A percentile compares a stretch with the other conserved stretches of the same genome.
Conservation (phyloP, 2,888 invertebrate species). For the Cryptocheilus praepositus region DNA sequence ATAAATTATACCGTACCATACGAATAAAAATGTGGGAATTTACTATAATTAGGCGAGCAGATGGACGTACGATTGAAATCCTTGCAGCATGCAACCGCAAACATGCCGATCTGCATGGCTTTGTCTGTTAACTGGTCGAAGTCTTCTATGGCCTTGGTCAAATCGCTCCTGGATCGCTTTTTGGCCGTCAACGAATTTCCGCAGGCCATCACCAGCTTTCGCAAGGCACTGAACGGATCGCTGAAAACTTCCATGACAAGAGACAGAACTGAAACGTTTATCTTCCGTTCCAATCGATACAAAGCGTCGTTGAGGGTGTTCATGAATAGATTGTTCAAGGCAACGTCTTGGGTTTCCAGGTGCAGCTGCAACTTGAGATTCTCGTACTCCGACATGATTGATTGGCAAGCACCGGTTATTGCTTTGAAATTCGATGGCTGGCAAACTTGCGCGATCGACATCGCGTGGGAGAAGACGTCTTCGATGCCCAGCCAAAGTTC, state of each 20-base stretch:
- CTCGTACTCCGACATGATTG: slow-evolving; percentile 71
- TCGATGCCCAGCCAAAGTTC: slow-evolving; percentile 70
- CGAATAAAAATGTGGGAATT: too few species aligned
- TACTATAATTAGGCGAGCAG: too few species aligned
- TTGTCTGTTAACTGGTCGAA: slow-evolving; percentile 83
- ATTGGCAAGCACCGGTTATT: slow-evolving; percentile 72
- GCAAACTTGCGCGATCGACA: slow-evolving; percentile 74
- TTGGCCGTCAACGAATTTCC: slow-evolving; percentile 64
- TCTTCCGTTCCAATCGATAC: slow-evolving; percentile 80
- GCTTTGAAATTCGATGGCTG: slow-evolving; percentile 70
- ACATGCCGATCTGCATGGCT: slow-evolving; percentile 82
- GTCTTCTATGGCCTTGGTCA: slow-evolving; percentile 77
- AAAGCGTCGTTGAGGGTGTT: slow-evolving; percentile 80
- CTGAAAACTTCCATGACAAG: slow-evolving; percentile 76
- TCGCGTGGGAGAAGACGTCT: slow-evolving; percentile 72
- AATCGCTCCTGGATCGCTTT: slow-evolving; percentile 68
- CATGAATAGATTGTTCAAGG: slow-evolving; percentile 78
- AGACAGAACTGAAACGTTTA: slow-evolving; percentile 80
- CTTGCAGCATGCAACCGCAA: slow-evolving; percentile 81
- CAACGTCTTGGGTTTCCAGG: slow-evolving; percentile 72
- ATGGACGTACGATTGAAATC: slow-evolving; percentile 73
- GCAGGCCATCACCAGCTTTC: slow-evolving; percentile 68
- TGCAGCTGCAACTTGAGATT: slow-evolving; percentile 66
- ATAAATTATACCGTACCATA: too few species aligned
- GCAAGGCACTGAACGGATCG: slow-evolving; percentile 67